phyloP scores from a whole-genome alignment of 2,888 invertebrate genomes.

The Bellardia pandia region DNA sequence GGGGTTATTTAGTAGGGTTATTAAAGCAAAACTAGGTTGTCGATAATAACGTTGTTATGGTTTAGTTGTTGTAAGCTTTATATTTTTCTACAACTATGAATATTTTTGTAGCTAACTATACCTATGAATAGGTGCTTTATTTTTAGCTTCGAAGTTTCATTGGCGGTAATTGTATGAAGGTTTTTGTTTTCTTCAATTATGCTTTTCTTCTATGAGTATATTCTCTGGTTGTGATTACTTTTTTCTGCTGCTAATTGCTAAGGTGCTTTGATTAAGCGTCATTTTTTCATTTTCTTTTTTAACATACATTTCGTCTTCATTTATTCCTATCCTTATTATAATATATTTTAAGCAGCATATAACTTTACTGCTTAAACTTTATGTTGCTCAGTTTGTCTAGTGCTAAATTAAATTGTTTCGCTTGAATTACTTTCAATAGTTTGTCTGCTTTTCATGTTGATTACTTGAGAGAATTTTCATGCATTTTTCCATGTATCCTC shows the following conservation, averaged over 20 bases:
- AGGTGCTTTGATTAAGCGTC: constrained; percentile 63
- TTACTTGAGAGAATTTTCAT: constrained; percentile 6
- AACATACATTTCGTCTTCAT: constrained; percentile 3
- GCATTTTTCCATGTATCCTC: background rate
- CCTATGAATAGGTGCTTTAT: constrained; percentile 13
- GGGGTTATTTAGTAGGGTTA: background rate
- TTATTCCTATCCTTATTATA: constrained; percentile 43
- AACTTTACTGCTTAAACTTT: constrained; percentile 45
- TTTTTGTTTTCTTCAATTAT: constrained; percentile 46
- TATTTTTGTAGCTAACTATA: background rate
- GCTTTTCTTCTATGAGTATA: constrained; percentile 11
- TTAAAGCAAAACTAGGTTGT: constrained; percentile 48
- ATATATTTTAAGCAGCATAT: constrained; percentile 41
- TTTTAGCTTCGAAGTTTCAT: background rate
- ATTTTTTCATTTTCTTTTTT: background rate
- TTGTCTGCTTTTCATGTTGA: constrained; percentile 48
- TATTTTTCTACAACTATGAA: background rate
- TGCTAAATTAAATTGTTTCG: constrained; percentile 63
- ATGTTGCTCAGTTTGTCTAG: constrained; percentile 58
- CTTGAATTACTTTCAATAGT: constrained; percentile 62
- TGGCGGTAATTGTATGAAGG: constrained; percentile 28
- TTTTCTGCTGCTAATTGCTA: constrained; percentile 53
- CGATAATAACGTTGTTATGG: constrained; percentile 41
- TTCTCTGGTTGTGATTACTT: constrained; percentile 22
- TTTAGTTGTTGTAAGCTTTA: constrained; percentile 2